These are phyloP conservation scores for Caenorhabditis inopinata DNA, from an alignment of 1,140 invertebrate genomes.

Conservation along the genomic window DNA sequence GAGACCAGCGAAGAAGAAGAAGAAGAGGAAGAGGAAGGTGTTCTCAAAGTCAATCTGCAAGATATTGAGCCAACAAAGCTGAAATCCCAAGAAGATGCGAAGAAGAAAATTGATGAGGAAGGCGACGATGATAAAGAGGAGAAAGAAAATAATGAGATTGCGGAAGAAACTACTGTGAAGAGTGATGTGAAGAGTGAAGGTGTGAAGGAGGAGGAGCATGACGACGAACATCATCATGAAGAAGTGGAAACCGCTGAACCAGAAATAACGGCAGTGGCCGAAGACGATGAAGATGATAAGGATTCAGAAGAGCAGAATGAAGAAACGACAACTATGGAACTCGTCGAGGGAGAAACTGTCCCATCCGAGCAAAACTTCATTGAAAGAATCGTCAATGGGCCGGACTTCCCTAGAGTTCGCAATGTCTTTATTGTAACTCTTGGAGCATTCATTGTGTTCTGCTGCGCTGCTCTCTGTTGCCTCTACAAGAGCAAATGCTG, in stretches of 20 bases:
- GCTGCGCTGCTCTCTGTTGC: background rate
- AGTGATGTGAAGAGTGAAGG: background rate
- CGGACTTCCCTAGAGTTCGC: background rate
- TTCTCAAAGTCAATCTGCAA: constrained; percentile 12
- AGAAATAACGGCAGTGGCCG: background rate
- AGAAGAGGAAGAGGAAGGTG: constrained; percentile 7
- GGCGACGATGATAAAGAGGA: background rate
- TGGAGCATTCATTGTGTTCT: background rate
- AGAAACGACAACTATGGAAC: background rate
- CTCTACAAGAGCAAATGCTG: background rate
- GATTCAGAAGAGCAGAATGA: background rate
- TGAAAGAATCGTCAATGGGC: background rate
- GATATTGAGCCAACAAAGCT: constrained; percentile 16
- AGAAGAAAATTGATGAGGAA: background rate
- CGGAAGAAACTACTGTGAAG: background rate
- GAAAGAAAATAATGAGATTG: background rate
- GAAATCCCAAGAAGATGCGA: constrained; percentile 12
- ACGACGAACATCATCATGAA: background rate
- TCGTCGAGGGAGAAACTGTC: background rate
- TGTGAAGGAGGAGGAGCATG: constrained; percentile 7
- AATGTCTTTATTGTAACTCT: background rate
- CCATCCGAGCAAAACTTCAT: constrained; percentile 1
- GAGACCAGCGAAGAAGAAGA: background rate
- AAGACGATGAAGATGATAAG: background rate
- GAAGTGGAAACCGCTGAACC: background rate